phyloP scores from a whole-genome alignment of 2,797 vertebrate genomes.

The Cottoperca gobio region DNA sequence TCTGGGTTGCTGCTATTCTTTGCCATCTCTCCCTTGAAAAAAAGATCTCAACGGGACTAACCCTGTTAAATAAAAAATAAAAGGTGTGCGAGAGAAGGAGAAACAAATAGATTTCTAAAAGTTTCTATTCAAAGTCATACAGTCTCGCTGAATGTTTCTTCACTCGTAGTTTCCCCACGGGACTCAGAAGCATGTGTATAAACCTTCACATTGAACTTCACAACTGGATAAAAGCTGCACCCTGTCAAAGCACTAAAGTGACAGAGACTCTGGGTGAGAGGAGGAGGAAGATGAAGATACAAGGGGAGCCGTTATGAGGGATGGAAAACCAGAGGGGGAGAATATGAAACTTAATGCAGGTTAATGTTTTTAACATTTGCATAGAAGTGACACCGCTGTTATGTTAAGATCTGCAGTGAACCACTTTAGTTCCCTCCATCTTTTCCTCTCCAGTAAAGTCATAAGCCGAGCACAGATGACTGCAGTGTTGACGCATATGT shows the following conservation, averaged over 20 bases:
- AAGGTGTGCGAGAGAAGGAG: neutral
- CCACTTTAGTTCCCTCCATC: constrained; percentile 11
- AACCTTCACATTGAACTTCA: constrained; percentile 45
- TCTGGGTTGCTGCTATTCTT: no score
- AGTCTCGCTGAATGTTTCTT: constrained; percentile 11
- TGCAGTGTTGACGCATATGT: constrained; percentile 21
- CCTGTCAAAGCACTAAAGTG: constrained; percentile 39
- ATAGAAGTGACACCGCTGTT: constrained; percentile 35
- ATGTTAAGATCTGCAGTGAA: constrained; percentile 32
- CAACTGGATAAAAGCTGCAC: constrained; percentile 52
- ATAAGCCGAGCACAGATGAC: constrained; percentile 35
- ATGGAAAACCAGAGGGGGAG: neutral
- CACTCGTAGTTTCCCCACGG: neutral
- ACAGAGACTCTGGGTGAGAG: constrained; percentile 18
- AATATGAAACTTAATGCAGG: constrained; percentile 36
- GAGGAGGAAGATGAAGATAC: neutral
- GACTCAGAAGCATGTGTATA: constrained; percentile 18
- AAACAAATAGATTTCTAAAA: constrained; percentile 10
- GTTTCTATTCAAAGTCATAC: constrained; percentile 6
- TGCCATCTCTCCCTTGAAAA: no score
- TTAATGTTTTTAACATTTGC: constrained; percentile 37
- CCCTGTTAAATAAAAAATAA: no score
- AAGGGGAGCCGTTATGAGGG: constrained; percentile 5
- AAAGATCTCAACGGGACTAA: no score
- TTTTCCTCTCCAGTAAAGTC: constrained; percentile 25